Evolutionary conservation across 1,140 invertebrate species (phyloP).

Genomic region (Liolophura sinensis): DNA sequence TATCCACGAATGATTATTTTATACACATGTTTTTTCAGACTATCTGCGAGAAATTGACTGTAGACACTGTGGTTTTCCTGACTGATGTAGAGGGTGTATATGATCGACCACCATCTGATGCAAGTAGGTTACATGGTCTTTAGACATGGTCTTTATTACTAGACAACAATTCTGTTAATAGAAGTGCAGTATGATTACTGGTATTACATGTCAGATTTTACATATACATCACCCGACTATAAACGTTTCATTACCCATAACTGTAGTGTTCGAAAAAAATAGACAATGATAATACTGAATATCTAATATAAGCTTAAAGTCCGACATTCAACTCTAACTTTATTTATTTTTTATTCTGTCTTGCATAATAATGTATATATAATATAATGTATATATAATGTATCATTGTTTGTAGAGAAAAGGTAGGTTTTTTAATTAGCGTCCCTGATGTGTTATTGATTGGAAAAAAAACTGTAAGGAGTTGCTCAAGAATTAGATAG

Average conservation of each 20-base stretch:
- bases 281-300: too few species aligned
- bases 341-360: too few species aligned
- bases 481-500: neutral
- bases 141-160: neutral
- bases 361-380: too few species aligned
- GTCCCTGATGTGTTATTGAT: neutral
- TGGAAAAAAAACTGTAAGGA: neutral
- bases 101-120: slow-evolving; percentile 26
- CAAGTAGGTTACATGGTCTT: slow-evolving; percentile 26
- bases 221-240: too few species aligned
- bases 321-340: too few species aligned
- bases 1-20: too few species aligned
- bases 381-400: too few species aligned
- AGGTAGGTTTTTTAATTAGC: neutral
- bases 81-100: slow-evolving; percentile 38
- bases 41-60: slow-evolving; percentile 21
- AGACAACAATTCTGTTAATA: neutral
- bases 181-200: neutral
- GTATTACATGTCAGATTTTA: neutral
- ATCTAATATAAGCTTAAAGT: too few species aligned
- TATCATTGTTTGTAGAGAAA: too few species aligned
- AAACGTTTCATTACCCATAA: too few species aligned
- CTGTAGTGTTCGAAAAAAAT: too few species aligned
- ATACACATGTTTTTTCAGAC: slow-evolving; percentile 20
- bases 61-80: slow-evolving; percentile 33